phyloP scores from a whole-genome alignment of 2,113 vertebrate species.

The Larimichthys crocea region DNA sequence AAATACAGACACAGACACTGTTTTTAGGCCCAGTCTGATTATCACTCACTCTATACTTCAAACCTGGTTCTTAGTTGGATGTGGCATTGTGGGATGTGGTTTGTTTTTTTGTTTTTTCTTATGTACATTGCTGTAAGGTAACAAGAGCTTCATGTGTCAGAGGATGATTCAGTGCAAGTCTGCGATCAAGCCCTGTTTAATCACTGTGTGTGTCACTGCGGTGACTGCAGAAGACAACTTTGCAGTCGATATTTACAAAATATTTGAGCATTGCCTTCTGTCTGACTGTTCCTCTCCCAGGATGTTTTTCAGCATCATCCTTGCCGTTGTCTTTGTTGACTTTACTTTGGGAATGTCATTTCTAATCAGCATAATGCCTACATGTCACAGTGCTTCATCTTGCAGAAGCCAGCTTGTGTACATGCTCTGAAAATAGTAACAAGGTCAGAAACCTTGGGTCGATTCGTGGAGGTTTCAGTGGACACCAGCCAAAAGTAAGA shows the following conservation, averaged over 20 bases:
- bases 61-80: neutral
- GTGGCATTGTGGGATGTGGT: conserved; percentile 35
- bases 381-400: conserved; percentile 18
- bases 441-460: conserved; percentile 50
- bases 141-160: conserved; percentile 42
- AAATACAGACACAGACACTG: neutral
- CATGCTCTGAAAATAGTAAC: conserved; percentile 49
- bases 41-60: neutral
- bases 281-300: neutral
- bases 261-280: conserved; percentile 32
- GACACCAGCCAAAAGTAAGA: conserved; percentile 51
- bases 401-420: conserved; percentile 21
- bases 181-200: conserved; percentile 43
- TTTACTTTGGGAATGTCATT: conserved; percentile 31
- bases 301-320: conserved; percentile 15
- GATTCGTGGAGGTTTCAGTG: conserved; percentile 49
- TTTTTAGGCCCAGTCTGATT: neutral
- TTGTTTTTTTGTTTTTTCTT: conserved; percentile 10
- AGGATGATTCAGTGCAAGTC: conserved; percentile 64
- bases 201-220: conserved; percentile 39
- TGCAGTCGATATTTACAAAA: conserved; percentile 50
- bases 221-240: conserved; percentile 12
- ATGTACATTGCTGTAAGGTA: conserved; percentile 37
- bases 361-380: conserved; percentile 16
- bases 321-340: conserved; percentile 4